Conservation (phyloP, 2,888 invertebrate genomes). For the Emmelina monodactyla region DNA sequence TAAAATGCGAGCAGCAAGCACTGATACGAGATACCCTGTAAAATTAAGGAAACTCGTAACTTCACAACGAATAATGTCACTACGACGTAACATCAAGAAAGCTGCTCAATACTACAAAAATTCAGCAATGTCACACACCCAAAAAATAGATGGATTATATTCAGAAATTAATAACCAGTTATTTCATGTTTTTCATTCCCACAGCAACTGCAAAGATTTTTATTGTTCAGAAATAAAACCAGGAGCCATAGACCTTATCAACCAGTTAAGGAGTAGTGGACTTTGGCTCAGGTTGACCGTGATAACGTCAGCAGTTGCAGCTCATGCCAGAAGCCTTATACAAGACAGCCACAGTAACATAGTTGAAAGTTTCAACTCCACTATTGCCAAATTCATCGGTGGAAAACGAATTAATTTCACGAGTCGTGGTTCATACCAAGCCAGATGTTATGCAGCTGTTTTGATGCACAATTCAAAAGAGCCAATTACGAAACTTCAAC, state of each 20-base stretch:
- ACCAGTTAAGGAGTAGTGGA: not conserved
- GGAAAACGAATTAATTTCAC: conserved; percentile 4
- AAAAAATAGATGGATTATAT: not conserved
- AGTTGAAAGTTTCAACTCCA: conserved; percentile 2
- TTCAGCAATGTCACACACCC: not conserved
- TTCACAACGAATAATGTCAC: not conserved
- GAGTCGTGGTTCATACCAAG: not conserved
- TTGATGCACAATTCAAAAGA: not conserved
- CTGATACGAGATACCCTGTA: conserved; percentile 2
- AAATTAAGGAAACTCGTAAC: not conserved
- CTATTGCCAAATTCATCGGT: conserved; percentile 2
- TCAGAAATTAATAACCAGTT: not conserved
- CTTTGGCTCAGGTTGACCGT: not conserved
- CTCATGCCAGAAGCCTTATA: not conserved
- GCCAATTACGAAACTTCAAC: not conserved
- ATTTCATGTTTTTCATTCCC: not conserved
- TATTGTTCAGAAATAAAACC: conserved; percentile 1
- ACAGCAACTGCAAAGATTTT: not conserved
- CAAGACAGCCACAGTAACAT: not conserved
- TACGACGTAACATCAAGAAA: not conserved
- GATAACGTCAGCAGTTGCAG: not conserved
- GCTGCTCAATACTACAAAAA: not conserved
- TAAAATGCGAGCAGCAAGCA: conserved; percentile 3
- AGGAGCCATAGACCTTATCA: not conserved
- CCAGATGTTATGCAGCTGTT: not conserved